Evolutionary conservation across 2,888 invertebrate species (phyloP).

Genomic region (Standfussiana lucernea): DNA sequence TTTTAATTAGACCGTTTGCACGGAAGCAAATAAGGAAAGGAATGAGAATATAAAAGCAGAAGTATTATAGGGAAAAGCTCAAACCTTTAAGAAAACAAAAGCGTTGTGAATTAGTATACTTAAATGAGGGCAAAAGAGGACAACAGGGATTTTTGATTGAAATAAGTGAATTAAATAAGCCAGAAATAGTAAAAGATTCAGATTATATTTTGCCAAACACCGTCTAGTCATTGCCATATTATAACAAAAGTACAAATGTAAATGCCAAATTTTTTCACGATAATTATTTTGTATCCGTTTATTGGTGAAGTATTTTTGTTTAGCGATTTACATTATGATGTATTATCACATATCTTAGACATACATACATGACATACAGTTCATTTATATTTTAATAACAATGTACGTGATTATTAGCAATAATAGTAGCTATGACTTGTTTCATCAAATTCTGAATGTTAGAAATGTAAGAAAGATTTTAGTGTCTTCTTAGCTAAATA

Average conservation of each 20-base stretch:
- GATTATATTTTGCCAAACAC: conserved; percentile 64
- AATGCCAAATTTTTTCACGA: conserved; percentile 80
- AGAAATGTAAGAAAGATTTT: conserved; percentile 1
- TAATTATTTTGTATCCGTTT: conserved; percentile 58
- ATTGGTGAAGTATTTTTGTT: conserved; percentile 58
- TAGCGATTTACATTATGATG: conserved; percentile 64
- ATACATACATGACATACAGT: conserved; percentile 58
- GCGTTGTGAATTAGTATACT: conserved; percentile 36
- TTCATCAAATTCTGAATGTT: conserved; percentile 56
- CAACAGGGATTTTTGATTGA: background rate
- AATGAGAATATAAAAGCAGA: background rate
- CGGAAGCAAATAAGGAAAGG: background rate
- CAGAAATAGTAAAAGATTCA: conserved; percentile 5
- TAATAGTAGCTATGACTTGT: conserved; percentile 47
- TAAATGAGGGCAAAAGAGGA: background rate
- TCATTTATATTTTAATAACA: conserved; percentile 64
- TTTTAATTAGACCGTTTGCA: background rate
- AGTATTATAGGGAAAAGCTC: background rate
- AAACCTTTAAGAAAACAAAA: conserved; percentile 3
- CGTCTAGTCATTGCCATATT: conserved; percentile 64
- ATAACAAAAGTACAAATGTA: conserved; percentile 78
- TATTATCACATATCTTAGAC: conserved; percentile 77
- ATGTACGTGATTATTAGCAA: conserved; percentile 65
- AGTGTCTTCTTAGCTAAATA: conserved; percentile 18
- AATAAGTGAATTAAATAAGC: background rate